Evolutionary conservation across 1,140 invertebrate genomes (phyloP).

Genomic region (Leptinotarsa lineolata): DNA sequence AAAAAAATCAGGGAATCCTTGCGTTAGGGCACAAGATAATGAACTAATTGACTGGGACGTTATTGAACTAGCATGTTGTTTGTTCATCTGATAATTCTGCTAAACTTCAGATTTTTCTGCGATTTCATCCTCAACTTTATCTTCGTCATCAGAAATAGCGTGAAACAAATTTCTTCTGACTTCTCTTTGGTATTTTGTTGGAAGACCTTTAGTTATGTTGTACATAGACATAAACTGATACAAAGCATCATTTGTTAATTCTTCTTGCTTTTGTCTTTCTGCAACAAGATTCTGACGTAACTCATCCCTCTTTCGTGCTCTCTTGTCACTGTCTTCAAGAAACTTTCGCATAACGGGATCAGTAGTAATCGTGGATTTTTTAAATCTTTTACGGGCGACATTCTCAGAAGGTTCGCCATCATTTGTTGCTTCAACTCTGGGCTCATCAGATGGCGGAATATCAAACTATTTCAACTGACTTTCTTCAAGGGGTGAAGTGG

Average conservation of each 20-base stretch:
- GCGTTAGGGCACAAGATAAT: slow-evolving; percentile 5
- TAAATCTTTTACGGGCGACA: background rate
- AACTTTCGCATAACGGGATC: slow-evolving; percentile 10
- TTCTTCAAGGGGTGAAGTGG: background rate
- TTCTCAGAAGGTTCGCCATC: slow-evolving; percentile 4
- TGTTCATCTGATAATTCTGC: slow-evolving; percentile 12
- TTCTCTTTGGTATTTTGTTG: background rate
- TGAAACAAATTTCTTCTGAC: slow-evolving; percentile 11
- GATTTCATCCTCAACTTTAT: slow-evolving; percentile 6
- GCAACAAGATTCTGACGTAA: slow-evolving; percentile 2
- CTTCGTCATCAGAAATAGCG: background rate
- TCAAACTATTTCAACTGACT: slow-evolving; percentile 3
- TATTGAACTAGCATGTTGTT: background rate
- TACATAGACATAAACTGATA: slow-evolving; percentile 14
- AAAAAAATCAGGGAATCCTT: slow-evolving; percentile 8
- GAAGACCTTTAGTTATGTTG: background rate
- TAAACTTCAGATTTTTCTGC: background rate
- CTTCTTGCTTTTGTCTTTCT: slow-evolving; percentile 15
- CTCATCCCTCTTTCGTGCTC: slow-evolving; percentile 5
- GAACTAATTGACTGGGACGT: background rate
- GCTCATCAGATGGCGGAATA: background rate
- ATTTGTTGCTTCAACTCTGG: slow-evolving; percentile 8
- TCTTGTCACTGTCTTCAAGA: slow-evolving; percentile 13
- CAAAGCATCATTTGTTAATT: slow-evolving; percentile 10
- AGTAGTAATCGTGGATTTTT: slow-evolving; percentile 9